Base-by-base conservation (phyloP, 2,113 vertebrate genomes). In the Hemiscyllium ocellatum region DNA sequence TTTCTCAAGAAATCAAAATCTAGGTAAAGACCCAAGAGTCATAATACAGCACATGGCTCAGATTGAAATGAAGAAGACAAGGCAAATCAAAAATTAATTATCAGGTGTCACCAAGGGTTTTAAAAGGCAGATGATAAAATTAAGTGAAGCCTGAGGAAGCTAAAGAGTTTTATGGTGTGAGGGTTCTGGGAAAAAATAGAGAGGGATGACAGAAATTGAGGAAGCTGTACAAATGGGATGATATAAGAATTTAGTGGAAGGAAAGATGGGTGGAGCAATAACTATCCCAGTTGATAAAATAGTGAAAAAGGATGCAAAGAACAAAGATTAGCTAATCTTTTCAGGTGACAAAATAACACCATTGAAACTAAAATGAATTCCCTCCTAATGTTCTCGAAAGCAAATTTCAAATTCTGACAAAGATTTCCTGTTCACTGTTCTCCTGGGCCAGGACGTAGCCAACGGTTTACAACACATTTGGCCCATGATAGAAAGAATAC, bases 1-100 rank as follows among this genome's bases (percentile, higher is more conserved):
- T 42, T 80, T 83, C 20, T 19, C 6, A 42, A 83, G n/a, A 78
- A 78, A 78, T 78, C 8, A 47, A 83, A 47, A 83, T 83, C 37
- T 83, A 83, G 80, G 80, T 47, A 17, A 19, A 47, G 80, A 17
- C 80, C 80, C 80, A 83, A 83, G 80, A 83, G 80, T 83, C 80
- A 42, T 20, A 83, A 83, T 42, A 47, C n/a, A 42, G n/a, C 13
- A 83, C 17, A 42, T 47, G 37, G 80, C 15, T 47, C 20, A 83
- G 80, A 19, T 6, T 83, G 80, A 83, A 83, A 83, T 47, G 37
- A 42, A 83, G 80, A 83, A 42, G 37, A 83, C 80, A 83, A 83
- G 80, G 1, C 80, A 83, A 93, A 91, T 91, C 33, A 37, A 91
- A 91, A 91, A 93, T 93, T 65, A 66, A 93, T 37, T 66, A 37